phyloP scores from a whole-genome alignment of 92 coral and sea anemone genomes.

The Phenganax stokvisi region DNA sequence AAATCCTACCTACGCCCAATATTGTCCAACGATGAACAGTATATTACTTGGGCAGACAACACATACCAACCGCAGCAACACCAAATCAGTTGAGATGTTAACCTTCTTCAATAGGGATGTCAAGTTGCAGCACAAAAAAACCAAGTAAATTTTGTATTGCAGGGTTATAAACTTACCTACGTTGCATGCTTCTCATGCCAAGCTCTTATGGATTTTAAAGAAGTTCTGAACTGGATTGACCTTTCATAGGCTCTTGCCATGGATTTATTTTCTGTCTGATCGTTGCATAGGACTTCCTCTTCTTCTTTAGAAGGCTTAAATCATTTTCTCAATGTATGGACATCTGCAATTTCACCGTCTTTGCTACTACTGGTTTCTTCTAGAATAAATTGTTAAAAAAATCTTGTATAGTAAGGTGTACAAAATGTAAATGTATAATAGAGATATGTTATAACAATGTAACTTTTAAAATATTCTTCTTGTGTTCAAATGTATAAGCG shows the following conservation, averaged over 20 bases:
- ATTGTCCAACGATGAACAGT: conserved; percentile 2
- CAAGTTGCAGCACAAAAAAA: background rate
- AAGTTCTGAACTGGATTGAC: conserved; percentile 23
- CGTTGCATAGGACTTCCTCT: conserved; percentile 19
- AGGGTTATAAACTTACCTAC: background rate
- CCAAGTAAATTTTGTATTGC: background rate
- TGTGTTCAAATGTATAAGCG: too few relatives aligned
- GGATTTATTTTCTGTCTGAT: conserved; percentile 18
- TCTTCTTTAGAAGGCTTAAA: conserved; percentile 34
- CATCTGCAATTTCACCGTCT: background rate
- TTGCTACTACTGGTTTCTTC: background rate
- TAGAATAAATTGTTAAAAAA: background rate
- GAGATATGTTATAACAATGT: too few relatives aligned
- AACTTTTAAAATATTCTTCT: too few relatives aligned
- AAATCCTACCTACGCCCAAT: background rate
- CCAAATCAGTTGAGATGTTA: background rate
- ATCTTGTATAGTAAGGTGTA: too few relatives aligned
- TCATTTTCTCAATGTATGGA: conserved; percentile 15
- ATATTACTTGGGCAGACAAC: background rate
- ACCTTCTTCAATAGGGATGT: conserved; percentile 2
- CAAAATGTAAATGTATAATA: too few relatives aligned
- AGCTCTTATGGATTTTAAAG: conserved; percentile 27
- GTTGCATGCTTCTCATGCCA: conserved; percentile 35
- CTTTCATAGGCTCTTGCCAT: conserved; percentile 41
- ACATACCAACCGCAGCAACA: background rate